Percentiles rank a stretch among this genome's conserved stretches.
Evolutionary conservation across 2,113 vertebrate genomes (phyloP).

Genomic region (Sinocyclocheilus maitianheensis): DNA sequence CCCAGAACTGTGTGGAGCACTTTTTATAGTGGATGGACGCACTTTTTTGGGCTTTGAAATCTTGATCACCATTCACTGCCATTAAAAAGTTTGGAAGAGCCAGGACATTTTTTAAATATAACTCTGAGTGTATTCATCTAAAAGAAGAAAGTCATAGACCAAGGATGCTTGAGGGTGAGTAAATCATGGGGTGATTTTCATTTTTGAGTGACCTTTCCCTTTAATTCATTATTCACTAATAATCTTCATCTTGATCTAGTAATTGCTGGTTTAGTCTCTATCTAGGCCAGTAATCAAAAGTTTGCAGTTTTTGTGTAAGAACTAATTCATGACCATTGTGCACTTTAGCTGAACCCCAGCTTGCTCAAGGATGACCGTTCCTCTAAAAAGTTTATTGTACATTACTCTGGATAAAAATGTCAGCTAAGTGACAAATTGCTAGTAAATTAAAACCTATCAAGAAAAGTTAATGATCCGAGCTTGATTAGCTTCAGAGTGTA

Average conservation of each 20-base stretch:
- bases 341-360: not conserved
- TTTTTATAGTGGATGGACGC: no score
- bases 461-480: constrained; percentile 31
- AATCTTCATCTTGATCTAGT: not conserved
- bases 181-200: no score
- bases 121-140: no score
- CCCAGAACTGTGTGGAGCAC: no score
- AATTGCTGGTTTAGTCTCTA: not conserved
- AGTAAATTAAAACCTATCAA: constrained; percentile 15
- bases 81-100: no score
- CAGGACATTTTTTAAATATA: no score
- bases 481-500: not conserved
- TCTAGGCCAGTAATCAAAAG: not conserved
- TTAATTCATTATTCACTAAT: not conserved
- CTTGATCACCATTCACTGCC: no score
- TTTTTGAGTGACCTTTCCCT: no score
- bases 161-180: no score
- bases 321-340: not conserved
- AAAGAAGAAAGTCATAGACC: no score
- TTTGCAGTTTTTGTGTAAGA: not conserved
- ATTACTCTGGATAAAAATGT: not conserved
- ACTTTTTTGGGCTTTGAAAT: no score
- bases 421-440: constrained; percentile 15
- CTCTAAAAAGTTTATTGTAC: not conserved
- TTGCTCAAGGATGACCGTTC: not conserved